Base-by-base conservation (phyloP, 2,888 invertebrate species). In the Hecatera dysodea region DNA sequence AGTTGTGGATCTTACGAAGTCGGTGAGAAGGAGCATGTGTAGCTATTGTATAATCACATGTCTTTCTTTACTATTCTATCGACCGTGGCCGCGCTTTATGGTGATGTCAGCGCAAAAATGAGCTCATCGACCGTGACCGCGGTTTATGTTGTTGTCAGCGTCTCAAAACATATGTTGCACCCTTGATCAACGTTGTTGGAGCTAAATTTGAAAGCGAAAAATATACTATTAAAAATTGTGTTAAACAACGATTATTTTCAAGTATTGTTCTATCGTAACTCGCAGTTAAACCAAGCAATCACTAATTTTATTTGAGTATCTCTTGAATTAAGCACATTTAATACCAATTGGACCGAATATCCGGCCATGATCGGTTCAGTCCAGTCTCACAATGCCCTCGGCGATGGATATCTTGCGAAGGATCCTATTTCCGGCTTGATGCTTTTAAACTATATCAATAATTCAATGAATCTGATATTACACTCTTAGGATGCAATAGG, bases 401-500 rank as follows among this genome's bases (percentile, higher is more conserved):
- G 75, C 78, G 50, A 72, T 63, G 33, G 56, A 63, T 63, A 72
- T 78, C 72, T 59, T 50, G 62, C 46, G 2, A 72, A 59, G 62
- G 67, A 62, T 36, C 53, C 64, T 77, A 48, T 78, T 73, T 67
- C 79, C 50, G 79, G 39, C 33, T 55, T 55, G 39, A 67, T 78
- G 79, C 67, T 63, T 73, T 73, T 73, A 60, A 39, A 76, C 73
- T 73, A 56, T 50, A 64, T 67, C 55, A 73, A 63, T 77, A 63
- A 73, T 73, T 67, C 52, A 67, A 64, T 63, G 12, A 56, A 78
- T 50, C 72, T 33, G 50, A 61, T n/a, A n/a, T 29, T 69, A 61
- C 42, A 19, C 39, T 39, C 39, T 12, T 39, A 39, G 7, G 57
- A 57, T 42, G 36, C 27, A 44, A 71, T 59, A 44, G 12, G 17